Base-by-base conservation (phyloP, 2,888 invertebrate species). In the Drosophila neotestacea region DNA sequence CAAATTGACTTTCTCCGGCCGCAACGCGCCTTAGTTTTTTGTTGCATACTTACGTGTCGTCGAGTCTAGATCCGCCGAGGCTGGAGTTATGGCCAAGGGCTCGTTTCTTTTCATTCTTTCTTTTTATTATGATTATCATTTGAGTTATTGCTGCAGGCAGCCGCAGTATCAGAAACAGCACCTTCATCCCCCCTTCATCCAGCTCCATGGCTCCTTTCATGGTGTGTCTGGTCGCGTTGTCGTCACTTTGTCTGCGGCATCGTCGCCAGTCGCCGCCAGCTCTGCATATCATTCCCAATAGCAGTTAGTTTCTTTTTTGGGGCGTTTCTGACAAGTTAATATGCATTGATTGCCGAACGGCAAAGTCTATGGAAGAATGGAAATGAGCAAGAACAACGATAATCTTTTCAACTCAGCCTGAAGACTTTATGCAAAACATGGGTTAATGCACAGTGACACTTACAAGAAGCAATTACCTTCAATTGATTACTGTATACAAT, bases 1-100 rank as follows among this genome's bases (percentile, higher is more conserved):
- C 85, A 85, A 85, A 85, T 85, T 85, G 87, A 85, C 85, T 87
- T 85, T 84, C 87, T 80, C 83, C 87, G 83, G 79, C 72, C 70
- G 79, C 77, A 70, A 69, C 65, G 75, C 78, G 83, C 75, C 85
- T 78, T 76, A 75, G 77, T 74, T 73, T 82, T 78, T 60, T 74
- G 72, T 77, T 74, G 81, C 84, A 77, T 59, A 79, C 79, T 79
- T 83, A 71, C 74, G 77, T 77, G 77, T 64, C 71, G 63, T 30
- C 44, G 28, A 44, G 50, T 42, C 41, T 34, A 32, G 36, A 28
- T 42, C 54, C 38, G 51, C 27, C 38, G 50, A 11, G 27, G 16
- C 62, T 38, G 46, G n/a, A 42, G 74, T 44, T 56, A 46, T 54
- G 39, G 52, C 67, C 44, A 44, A 27, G 22, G 62, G 56, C 60